These are phyloP conservation scores for Halocaridina rubra DNA, from an alignment of 2,888 invertebrate genomes.

Conservation along the genomic window DNA sequence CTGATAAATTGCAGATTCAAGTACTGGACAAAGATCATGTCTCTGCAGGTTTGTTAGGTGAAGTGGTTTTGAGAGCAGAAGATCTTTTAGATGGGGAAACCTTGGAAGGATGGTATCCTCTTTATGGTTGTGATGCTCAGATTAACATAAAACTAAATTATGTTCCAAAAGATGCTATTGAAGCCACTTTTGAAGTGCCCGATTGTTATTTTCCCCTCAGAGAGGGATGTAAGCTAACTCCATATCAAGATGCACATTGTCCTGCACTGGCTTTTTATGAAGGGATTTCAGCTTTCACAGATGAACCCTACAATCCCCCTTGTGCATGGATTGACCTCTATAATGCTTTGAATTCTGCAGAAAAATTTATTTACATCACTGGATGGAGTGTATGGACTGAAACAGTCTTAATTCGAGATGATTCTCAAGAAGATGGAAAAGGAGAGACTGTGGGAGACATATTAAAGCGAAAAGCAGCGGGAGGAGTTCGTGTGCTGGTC, in stretches of 20 bases:
- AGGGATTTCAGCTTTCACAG: slow-evolving; percentile 31
- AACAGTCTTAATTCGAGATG: slow-evolving; percentile 54
- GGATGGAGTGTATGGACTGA: slow-evolving; percentile 64
- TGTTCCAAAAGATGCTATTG: slow-evolving; percentile 60
- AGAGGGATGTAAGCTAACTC: slow-evolving; percentile 50
- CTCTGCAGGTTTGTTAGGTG: slow-evolving; percentile 39
- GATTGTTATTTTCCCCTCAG: slow-evolving; percentile 62
- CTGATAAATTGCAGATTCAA: slow-evolving; percentile 51
- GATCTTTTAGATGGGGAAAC: slow-evolving; percentile 56
- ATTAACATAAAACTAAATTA: slow-evolving; percentile 60
- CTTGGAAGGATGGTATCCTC: slow-evolving; percentile 59
- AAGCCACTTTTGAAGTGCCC: slow-evolving; percentile 57
- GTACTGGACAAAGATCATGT: slow-evolving; percentile 63
- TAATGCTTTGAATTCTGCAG: slow-evolving; percentile 54
- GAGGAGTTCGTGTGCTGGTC: slow-evolving; percentile 63
- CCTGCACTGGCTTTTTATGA: slow-evolving; percentile 61
- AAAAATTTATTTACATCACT: slow-evolving; percentile 63
- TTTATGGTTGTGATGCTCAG: slow-evolving; percentile 57
- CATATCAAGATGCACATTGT: slow-evolving; percentile 64
- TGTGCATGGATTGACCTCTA: slow-evolving; percentile 64
- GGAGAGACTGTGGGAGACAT: slow-evolving; percentile 62
- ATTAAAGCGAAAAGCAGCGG: slow-evolving; percentile 63
- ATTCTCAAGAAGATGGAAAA: slow-evolving; percentile 46
- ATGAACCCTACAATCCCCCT: slow-evolving; percentile 52
- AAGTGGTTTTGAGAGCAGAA: slow-evolving; percentile 45